A percentile compares a stretch with the other conserved stretches of the same genome.
Conservation (phyloP, 1,140 invertebrate species). For the Drosophila serrata region DNA sequence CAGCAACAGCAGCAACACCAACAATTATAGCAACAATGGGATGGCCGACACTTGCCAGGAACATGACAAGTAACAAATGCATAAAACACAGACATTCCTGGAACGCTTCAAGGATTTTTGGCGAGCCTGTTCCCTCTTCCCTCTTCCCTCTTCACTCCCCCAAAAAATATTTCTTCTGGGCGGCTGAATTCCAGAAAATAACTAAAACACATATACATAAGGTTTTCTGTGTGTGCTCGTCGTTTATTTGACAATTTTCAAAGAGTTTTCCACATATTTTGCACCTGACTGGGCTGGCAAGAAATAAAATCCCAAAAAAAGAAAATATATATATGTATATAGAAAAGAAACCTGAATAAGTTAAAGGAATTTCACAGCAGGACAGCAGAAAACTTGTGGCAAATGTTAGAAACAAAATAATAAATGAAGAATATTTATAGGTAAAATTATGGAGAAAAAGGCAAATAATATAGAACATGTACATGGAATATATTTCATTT, state of each 20-base stretch:
- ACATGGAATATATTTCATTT: too few relatives aligned
- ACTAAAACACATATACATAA: not conserved
- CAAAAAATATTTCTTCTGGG: conserved; percentile 8
- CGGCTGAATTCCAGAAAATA: conserved; percentile 10
- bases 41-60: conserved; percentile 53
- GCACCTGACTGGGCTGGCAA: conserved; percentile 12
- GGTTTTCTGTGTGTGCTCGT: not conserved
- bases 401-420: not conserved
- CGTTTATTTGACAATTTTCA: conserved; percentile 31
- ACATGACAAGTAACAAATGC: conserved; percentile 78
- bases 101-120: conserved; percentile 16
- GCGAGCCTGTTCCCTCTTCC: not conserved
- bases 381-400: not conserved
- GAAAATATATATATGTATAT: too few relatives aligned
- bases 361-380: conserved; percentile 1
- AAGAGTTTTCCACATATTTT: conserved; percentile 28
- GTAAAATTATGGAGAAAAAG: not conserved
- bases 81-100: conserved; percentile 45
- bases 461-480: not conserved
- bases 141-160: not conserved
- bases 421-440: not conserved
- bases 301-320: too few relatives aligned
- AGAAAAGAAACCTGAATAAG: not conserved
- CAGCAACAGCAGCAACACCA: conserved; percentile 10
- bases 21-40: conserved; percentile 39